phyloP scores from a whole-genome alignment of 1,140 invertebrate species.

The Zophobas atratus region DNA sequence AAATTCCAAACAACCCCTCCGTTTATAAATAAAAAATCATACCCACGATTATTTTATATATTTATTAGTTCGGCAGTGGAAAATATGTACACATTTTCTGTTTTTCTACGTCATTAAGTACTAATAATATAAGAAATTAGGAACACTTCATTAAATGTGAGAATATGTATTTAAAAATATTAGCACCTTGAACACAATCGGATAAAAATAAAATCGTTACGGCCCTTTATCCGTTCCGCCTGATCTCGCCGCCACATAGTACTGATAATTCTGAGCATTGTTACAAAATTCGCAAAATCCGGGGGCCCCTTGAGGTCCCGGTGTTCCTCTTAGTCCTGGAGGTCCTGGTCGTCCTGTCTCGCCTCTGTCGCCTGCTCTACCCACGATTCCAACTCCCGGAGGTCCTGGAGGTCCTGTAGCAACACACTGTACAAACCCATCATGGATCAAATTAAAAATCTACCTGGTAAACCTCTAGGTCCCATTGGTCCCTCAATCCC shows the following conservation, averaged over 20 bases:
- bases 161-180: slow-evolving; percentile 7
- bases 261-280: slow-evolving; percentile 65
- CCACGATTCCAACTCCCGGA: slow-evolving; percentile 73
- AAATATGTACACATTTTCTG: not conserved
- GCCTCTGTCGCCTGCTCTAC: slow-evolving; percentile 76
- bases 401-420: slow-evolving; percentile 74
- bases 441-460: slow-evolving; percentile 20
- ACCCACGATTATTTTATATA: not conserved
- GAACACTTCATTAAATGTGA: not conserved
- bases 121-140: slow-evolving; percentile 2
- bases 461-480: slow-evolving; percentile 76
- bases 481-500: slow-evolving; percentile 80
- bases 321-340: slow-evolving; percentile 70
- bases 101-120: slow-evolving; percentile 4
- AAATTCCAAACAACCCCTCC: too few species aligned
- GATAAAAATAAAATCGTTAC: slow-evolving; percentile 41
- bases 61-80: not conserved
- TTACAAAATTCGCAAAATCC: slow-evolving; percentile 78
- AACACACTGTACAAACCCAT: slow-evolving; percentile 18
- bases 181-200: too few species aligned
- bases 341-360: slow-evolving; percentile 75
- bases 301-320: slow-evolving; percentile 73
- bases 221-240: slow-evolving; percentile 70
- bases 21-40: too few species aligned
- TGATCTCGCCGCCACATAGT: slow-evolving; percentile 63